Evolutionary conservation across 23 tunicate genomes (phyloP).

Genomic region (Trididemnum miniatum): DNA sequence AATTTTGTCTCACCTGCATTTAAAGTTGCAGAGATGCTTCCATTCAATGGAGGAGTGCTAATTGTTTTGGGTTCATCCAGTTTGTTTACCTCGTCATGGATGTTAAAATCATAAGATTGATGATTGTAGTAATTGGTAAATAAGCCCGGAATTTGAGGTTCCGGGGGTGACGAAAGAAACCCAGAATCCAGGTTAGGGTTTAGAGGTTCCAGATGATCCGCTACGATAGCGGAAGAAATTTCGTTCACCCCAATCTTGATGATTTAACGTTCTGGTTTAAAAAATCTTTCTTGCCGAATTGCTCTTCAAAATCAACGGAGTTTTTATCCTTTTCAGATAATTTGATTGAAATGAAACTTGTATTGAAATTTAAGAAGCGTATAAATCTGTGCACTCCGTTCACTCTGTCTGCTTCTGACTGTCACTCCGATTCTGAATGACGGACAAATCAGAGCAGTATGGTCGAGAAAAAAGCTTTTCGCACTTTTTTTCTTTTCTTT

Average conservation of each 20-base stretch:
- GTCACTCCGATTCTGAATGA: too few relatives aligned
- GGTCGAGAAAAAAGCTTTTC: too few relatives aligned
- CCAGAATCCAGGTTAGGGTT: constrained; percentile 43
- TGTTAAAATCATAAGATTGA: constrained; percentile 17
- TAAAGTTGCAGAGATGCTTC: constrained; percentile 29
- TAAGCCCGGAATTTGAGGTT: constrained; percentile 18
- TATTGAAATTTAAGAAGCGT: too few relatives aligned
- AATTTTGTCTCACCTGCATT: constrained; percentile 39
- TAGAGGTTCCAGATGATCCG: constrained; percentile 28
- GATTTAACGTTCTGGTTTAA: too few relatives aligned
- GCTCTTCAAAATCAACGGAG: too few relatives aligned
- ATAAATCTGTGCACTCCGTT: too few relatives aligned
- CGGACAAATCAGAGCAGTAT: too few relatives aligned
- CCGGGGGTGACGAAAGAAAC: constrained; percentile 38
- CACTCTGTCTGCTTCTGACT: too few relatives aligned
- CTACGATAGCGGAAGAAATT: constrained; percentile 31
- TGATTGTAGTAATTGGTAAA: constrained; percentile 28
- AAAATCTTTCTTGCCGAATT: too few relatives aligned
- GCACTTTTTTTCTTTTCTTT: too few relatives aligned
- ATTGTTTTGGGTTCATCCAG: constrained; percentile 31
- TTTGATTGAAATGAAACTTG: too few relatives aligned
- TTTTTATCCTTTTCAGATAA: too few relatives aligned
- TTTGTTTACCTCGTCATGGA: neutral
- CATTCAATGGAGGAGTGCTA: neutral
- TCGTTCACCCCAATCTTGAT: constrained; percentile 52